Evolutionary conservation across 2,888 invertebrate genomes (phyloP).

Genomic region (Drosophila macrothrix): DNA sequence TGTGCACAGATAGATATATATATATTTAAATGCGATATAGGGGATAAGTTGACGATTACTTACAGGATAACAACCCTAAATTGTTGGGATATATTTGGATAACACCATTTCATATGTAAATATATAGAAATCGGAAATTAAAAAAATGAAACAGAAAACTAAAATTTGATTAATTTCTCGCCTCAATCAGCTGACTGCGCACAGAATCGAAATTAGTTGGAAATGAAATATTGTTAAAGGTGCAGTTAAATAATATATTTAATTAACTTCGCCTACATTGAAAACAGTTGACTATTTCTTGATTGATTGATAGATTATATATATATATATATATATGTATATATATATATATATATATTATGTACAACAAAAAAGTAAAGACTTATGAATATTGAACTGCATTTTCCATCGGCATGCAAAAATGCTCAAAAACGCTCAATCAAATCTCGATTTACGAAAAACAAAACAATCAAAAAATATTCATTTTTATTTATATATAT

Average conservation of each 20-base stretch:
- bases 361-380: slow-evolving; percentile 3
- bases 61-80: slow-evolving; percentile 82
- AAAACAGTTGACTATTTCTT: neutral
- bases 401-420: slow-evolving; percentile 49
- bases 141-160: slow-evolving; percentile 56
- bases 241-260: slow-evolving; percentile 69
- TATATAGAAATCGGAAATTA: slow-evolving; percentile 54
- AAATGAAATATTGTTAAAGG: slow-evolving; percentile 56
- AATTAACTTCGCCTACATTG: slow-evolving; percentile 40
- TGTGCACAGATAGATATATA: neutral
- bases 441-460: slow-evolving; percentile 25
- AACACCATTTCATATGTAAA: slow-evolving; percentile 63
- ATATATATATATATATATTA: neutral
- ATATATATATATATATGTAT: neutral
- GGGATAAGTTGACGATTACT: slow-evolving; percentile 57
- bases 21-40: neutral
- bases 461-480: slow-evolving; percentile 37
- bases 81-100: slow-evolving; percentile 22
- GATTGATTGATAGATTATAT: neutral
- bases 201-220: slow-evolving; percentile 12
- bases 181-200: slow-evolving; percentile 44
- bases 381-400: slow-evolving; percentile 7
- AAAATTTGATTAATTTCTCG: slow-evolving; percentile 5
- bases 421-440: slow-evolving; percentile 24
- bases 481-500: slow-evolving; percentile 2